phyloP scores from a whole-genome alignment of 2,888 invertebrate species.

The Podotricha telesiphe region DNA sequence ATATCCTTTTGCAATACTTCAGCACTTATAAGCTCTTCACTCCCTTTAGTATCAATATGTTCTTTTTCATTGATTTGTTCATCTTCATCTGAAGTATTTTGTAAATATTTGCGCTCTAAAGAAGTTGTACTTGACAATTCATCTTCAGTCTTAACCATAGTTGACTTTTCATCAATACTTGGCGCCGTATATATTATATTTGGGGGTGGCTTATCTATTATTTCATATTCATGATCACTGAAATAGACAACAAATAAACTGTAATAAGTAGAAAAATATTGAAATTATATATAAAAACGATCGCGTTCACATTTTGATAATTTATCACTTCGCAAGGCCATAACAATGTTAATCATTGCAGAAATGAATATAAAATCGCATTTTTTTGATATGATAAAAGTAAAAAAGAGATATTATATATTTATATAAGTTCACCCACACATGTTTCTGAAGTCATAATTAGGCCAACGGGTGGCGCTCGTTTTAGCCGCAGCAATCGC shows the following conservation, averaged over 20 bases:
- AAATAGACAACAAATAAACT: slow-evolving; percentile 11
- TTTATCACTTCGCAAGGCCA: slow-evolving; percentile 52
- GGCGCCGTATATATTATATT: slow-evolving; percentile 70
- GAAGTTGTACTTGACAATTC: slow-evolving; percentile 80
- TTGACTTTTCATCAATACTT: slow-evolving; percentile 66
- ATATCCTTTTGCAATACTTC: slow-evolving; percentile 85
- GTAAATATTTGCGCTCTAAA: slow-evolving; percentile 74
- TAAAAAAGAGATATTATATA: slow-evolving; percentile 64
- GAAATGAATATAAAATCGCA: slow-evolving; percentile 58
- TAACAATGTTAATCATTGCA: slow-evolving; percentile 32
- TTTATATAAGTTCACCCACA: slow-evolving; percentile 70
- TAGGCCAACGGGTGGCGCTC: slow-evolving; percentile 80
- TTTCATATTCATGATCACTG: slow-evolving; percentile 97
- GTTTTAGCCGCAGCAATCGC: slow-evolving; percentile 80
- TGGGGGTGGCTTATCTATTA: slow-evolving; percentile 88
- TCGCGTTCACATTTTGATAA: slow-evolving; percentile 26
- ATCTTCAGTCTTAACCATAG: slow-evolving; percentile 73
- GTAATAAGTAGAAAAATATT: background rate
- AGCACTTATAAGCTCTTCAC: slow-evolving; percentile 65
- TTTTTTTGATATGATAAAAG: slow-evolving; percentile 56
- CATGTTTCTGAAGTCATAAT: slow-evolving; percentile 72
- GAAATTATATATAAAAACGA: background rate
- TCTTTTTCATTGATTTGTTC: slow-evolving; percentile 69
- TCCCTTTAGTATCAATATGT: slow-evolving; percentile 55
- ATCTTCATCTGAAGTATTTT: slow-evolving; percentile 79